Base-by-base conservation (phyloP, 2,888 invertebrate genomes). In the Prenolepis imparis region DNA sequence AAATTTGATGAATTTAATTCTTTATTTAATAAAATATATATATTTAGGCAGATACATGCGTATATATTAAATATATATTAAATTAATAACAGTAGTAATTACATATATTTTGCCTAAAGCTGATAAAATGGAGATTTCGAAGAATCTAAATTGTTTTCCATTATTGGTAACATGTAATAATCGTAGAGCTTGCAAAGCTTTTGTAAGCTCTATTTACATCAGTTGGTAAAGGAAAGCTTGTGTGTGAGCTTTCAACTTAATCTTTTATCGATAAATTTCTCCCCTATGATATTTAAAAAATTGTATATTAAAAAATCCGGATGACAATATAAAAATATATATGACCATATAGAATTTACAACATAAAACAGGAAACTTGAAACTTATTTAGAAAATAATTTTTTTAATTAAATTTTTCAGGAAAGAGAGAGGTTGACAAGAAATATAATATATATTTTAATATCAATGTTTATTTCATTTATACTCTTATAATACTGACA, bases 361-460 rank as follows among this genome's bases (percentile, higher is more conserved):
- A 36, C 32, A 32, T 21, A 9, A 28, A 28, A 28, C 11, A 24
- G 6, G 59, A 61, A 24, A 57, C 2, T 24, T 39, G 41, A 4
- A 36, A 55, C 9, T 39, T 72, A 24, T 32, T 28, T 61, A 39
- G 3, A 57, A 39, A 41, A 63, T n/a, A 24, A 28, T 1, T 1
- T 3, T 44, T 5, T 48, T 5, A 48, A 48, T 73, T 57, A 24
- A 55, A 73, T 18, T 57, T 18, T 57, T 39, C 2, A 41, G 6
- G 21, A 52, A 36, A 39, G 12, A 24, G 18, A 55, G 5, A 9
- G 9, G 3, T 24, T 21, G 48, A 55, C 28, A n/a, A 64, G 36
- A 75, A 77, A 61, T 67, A 55, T 39, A 67, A 77, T 67, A 39
- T 77, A 66, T 68, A 78, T 68, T 78, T 78, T 68, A 68, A 78